A percentile compares a stretch with the other conserved stretches of the same genome.
These are phyloP conservation scores for Tuberolachnus salignus DNA, from an alignment of 2,888 invertebrate species.

Conservation along the genomic window DNA sequence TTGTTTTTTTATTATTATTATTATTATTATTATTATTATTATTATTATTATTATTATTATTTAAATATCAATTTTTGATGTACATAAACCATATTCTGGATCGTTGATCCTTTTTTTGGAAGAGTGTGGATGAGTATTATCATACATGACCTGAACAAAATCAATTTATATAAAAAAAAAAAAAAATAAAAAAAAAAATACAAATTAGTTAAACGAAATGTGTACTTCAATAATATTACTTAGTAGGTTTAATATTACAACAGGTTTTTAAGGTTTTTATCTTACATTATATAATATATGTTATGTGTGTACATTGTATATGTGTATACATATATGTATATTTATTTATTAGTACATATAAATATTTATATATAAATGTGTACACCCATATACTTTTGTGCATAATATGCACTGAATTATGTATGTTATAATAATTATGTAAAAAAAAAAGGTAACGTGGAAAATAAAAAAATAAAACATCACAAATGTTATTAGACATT, in stretches of 20 bases:
- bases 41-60: conserved; percentile 28
- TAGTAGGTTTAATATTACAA: conserved; percentile 42
- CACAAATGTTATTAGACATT: conserved; percentile 39
- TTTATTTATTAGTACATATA: conserved; percentile 16
- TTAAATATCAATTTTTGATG: conserved; percentile 32
- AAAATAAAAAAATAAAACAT: conserved; percentile 55
- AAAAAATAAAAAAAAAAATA: conserved; percentile 6
- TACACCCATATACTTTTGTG: conserved; percentile 24
- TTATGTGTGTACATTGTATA: conserved; percentile 30
- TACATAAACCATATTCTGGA: conserved; percentile 40
- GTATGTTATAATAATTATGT: conserved; percentile 43
- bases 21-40: too few species aligned
- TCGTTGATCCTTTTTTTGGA: conserved; percentile 23
- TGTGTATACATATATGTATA: conserved; percentile 37
- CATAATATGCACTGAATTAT: conserved; percentile 39
- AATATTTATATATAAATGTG: too few species aligned
- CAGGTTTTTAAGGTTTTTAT: conserved; percentile 50
- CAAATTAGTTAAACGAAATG: conserved; percentile 47
- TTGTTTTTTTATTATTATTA: conserved; percentile 33
- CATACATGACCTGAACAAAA: conserved; percentile 56
- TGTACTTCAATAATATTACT: conserved; percentile 55
- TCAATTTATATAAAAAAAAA: conserved; percentile 36
- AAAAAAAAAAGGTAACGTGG: conserved; percentile 54
- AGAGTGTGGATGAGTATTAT: conserved; percentile 38
- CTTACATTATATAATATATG: conserved; percentile 39